Evolutionary conservation across 2,888 invertebrate species (phyloP), one percentile per base, ranked within the genome.

Genomic region (Desoria tigrina): DNA sequence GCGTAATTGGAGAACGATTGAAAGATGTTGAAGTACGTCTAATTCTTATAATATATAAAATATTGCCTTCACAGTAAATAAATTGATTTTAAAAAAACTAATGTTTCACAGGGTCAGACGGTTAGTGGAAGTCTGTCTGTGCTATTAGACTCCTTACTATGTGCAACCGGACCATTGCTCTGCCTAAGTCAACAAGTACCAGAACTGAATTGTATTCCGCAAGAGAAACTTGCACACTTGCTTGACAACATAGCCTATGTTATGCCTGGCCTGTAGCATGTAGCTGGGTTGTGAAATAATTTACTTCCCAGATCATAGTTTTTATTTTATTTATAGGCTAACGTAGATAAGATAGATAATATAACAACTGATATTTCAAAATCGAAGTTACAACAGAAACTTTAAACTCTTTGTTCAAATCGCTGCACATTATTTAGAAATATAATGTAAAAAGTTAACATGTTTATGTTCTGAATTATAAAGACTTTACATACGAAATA

Each of bases 191-290:
- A 90, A 74, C 90, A 91, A 76, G 83, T 95, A 42, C 90, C 92
- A 0, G 88, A 88, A 76, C 81, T 90, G 39, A 85, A 86, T 61
- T 84, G 85, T 79, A 86, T 84, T 78, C 85, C 77, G 54, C 80
- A 84, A n/a, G 83, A 84, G 45, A 84, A 84, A 42, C 79, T 85
- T 71, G 76, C 83, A 77, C 78, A 88, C 77, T 92, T 92, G 39
- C 84, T 96, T 61, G 94, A 96, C 81, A 94, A 95, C 80, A 92
- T 95, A 72, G 95, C 95, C 0, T 96, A 95, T 79, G 90, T 96
- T 76, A 96, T 94, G 93, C 90, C 90, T 2, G 90, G 90, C 54
- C 81, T 89, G 24, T 89, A 83, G 45, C 21, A 16, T 39, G n/a
- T n/a, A n/a, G n/a, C n/a, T n/a, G n/a, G n/a, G n/a, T n/a, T n/a